Evolutionary conservation across 2,113 vertebrate genomes (phyloP), one percentile per base, ranked within the genome.

Genomic region (Gyps fulvus): DNA sequence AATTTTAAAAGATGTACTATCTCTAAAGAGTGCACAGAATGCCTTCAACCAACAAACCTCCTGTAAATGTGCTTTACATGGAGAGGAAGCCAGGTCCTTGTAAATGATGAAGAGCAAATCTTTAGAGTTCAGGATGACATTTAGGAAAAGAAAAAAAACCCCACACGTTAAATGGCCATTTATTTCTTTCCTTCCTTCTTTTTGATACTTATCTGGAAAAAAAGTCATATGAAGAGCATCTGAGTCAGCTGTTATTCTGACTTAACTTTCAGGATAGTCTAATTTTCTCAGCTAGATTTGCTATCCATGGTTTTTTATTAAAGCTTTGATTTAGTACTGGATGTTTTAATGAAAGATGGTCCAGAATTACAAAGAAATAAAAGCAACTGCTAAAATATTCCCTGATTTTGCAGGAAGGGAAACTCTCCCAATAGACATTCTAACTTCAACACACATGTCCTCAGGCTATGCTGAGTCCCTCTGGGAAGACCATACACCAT

Each of bases 351-450:
- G 38, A 79, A 74, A 79, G 47, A 31, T n/a, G 14, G 29, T 76
- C 16, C 34, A 55, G 23, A 83, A 92, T 72, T 59, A 63, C 29
- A 83, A 47, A 77, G 40, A 40, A 40, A 47, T 63, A 38, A 22
- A 74, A 67, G 9, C 45, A 85, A 52, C 31, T 79, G n/a, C 42
- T 93, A 55, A 74, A 88, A 57, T 25, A 57, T 42, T 85, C 10
- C 26, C 40, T 52, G 21, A 43, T 83, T 80, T 61, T 90, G 26
- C 54, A 43, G 43, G 20, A 82, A 82, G 25, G 25, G 8, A 9
- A 82, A 6, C 12, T 50, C 34, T 87, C 50, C 31, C 0, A 0
- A 22, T 2, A 82, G 11, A n/a, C 1, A 0, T 79, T 72, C 20
- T 72, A 55, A 61, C 32, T 85, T 59, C 34, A 72, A 38, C 8